These are phyloP conservation scores for Malaclemys terrapin DNA, from an alignment of 2,113 vertebrate species.

Conservation along the genomic window DNA sequence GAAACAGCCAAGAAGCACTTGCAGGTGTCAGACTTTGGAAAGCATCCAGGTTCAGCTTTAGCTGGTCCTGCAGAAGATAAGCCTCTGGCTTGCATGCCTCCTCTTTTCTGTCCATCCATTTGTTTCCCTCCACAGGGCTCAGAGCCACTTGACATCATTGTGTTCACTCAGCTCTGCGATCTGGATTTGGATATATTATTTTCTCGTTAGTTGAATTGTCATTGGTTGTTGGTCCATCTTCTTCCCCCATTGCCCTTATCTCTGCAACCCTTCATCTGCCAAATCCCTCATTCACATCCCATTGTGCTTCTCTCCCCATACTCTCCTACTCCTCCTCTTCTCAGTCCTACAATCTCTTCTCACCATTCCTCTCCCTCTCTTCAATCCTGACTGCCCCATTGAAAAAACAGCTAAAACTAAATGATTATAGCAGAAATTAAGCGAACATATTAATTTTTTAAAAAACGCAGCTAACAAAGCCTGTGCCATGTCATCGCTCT, in stretches of 20 bases:
- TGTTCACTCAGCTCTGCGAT: neutral
- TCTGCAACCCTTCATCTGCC: neutral
- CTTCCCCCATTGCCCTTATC: neutral
- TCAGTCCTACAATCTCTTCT: neutral
- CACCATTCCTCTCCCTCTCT: neutral
- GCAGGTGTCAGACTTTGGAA: neutral
- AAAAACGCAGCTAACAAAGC: neutral
- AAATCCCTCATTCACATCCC: neutral
- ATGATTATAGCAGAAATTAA: neutral
- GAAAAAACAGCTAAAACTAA: neutral
- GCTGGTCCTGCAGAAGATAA: neutral
- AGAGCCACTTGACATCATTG: neutral
- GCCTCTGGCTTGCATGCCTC: neutral
- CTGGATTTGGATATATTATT: neutral
- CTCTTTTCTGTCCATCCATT: neutral
- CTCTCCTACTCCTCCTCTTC: neutral
- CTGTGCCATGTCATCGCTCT: neutral
- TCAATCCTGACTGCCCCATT: neutral
- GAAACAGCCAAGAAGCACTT: neutral
- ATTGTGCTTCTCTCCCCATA: neutral
- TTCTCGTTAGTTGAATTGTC: neutral
- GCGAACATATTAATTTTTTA: neutral
- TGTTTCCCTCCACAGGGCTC: neutral
- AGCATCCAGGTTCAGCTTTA: neutral
- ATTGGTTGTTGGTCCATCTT: neutral